Evolutionary conservation across 2,113 vertebrate genomes (phyloP).

Genomic region (Coregonus clupeaformis): DNA sequence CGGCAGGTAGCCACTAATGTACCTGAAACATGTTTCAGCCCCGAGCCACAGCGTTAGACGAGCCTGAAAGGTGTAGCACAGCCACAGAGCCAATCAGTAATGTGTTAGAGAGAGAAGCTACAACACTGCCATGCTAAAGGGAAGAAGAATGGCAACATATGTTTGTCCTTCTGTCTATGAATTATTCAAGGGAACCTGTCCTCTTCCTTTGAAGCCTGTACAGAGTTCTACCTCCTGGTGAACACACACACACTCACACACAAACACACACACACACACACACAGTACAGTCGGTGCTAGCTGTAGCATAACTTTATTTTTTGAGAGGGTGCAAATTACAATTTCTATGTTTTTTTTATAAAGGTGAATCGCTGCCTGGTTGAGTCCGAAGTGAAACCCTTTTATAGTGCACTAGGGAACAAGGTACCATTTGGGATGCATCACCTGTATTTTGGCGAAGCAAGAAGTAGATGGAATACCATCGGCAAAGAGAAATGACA

Average conservation of each 20-base stretch:
- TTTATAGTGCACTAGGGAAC: too few species aligned
- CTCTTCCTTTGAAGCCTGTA: constrained; percentile 35
- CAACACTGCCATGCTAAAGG: constrained; percentile 29
- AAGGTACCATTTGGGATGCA: too few species aligned
- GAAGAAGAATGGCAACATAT: constrained; percentile 57
- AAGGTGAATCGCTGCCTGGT: background rate
- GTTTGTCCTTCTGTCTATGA: constrained; percentile 55
- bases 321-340: background rate
- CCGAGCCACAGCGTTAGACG: constrained; percentile 33
- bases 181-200: constrained; percentile 58
- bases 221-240: constrained; percentile 20
- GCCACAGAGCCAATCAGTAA: constrained; percentile 23
- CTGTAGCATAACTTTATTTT: background rate
- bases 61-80: constrained; percentile 42
- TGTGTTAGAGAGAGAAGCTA: constrained; percentile 49
- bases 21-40: constrained; percentile 21
- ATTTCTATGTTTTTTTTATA: constrained; percentile 23
- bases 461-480: constrained; percentile 18
- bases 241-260: background rate
- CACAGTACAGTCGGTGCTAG: background rate
- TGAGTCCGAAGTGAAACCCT: too few species aligned
- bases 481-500: constrained; percentile 24
- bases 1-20: background rate
- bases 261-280: background rate
- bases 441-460: background rate